Evolutionary conservation across 2,113 vertebrate species (phyloP), one percentile per base, ranked within the genome.

Genomic region (Caretta caretta): DNA sequence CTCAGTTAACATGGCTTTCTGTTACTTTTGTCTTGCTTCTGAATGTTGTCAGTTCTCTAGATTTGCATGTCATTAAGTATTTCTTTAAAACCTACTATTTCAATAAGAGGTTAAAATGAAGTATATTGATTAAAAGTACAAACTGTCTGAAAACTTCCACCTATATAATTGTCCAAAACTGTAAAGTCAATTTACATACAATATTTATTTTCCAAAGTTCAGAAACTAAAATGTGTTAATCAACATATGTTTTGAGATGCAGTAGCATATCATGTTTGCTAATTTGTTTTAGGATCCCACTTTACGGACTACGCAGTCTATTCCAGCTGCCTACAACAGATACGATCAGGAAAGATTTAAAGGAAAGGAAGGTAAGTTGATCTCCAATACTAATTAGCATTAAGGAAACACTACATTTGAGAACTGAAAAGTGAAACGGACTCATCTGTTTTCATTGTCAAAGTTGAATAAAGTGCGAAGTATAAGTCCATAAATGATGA

Each of bases 311-410:
- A 99, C 99, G 94, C 99, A 99, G 96, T 99, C 99, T 25, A 99
- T 99, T 90, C 99, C 99, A 89, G 99, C 99, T 69, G 99, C 99
- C 62, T 99, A 99, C 97, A 99, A 99, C 98, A 99, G 99, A 99
- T 99, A 99, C 0, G 99, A 99, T 98, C 99, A 99, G 97, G 99
- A 99, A 98, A 98, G 99, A 94, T 99, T 99, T 97, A 99, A 99
- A 98, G 99, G 99, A 96, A 99, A 99, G 99, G 99, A 99, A 97
- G 99, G 99, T 99, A 97, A 98, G 98, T 98, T 93, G 53, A 51
- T 42, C 24, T 4, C 6, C 4, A 79, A 83, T 81, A 2, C 2
- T 72, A 38, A 78, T 86, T 10, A 35, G 94, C 90, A 13, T 12
- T 6, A 20, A 72, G n/a, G 65, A 72, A 54, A 92, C 38, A 76